phyloP scores from a whole-genome alignment of 2,888 invertebrate genomes.

The Sphaerophoria taeniata region DNA sequence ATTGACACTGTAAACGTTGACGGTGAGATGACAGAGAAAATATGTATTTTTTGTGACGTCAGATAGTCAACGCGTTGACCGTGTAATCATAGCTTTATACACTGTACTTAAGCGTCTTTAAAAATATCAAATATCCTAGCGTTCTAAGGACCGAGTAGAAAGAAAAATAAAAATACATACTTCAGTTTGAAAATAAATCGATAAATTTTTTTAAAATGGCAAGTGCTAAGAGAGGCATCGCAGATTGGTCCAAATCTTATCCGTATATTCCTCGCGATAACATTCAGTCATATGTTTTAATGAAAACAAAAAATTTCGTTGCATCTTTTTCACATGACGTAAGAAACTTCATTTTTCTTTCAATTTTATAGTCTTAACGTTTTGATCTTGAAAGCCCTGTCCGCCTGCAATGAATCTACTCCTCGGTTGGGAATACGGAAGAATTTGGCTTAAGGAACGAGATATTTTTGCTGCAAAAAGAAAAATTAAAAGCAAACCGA shows the following conservation, averaged over 20 bases:
- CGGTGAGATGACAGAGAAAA: too few species aligned
- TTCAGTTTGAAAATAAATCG: not conserved
- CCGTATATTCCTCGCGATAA: slow-evolving; percentile 38
- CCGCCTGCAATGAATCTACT: slow-evolving; percentile 47
- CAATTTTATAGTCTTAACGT: not conserved
- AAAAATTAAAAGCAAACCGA: slow-evolving; percentile 32
- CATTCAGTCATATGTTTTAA: slow-evolving; percentile 8
- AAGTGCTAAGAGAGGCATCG: slow-evolving; percentile 15
- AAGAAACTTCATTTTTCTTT: not conserved
- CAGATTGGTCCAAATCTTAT: slow-evolving; percentile 59
- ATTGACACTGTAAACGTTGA: too few species aligned
- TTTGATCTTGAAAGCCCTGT: not conserved
- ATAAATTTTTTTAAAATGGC: slow-evolving; percentile 19
- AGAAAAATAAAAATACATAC: too few species aligned
- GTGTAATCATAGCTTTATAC: too few species aligned
- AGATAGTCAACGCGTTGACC: too few species aligned
- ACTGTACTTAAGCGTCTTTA: too few species aligned
- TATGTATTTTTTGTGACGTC: too few species aligned
- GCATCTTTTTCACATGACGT: slow-evolving; percentile 31
- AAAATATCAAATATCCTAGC: too few species aligned
- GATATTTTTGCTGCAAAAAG: slow-evolving; percentile 39
- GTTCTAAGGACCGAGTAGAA: too few species aligned
- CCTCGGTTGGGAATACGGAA: slow-evolving; percentile 58
- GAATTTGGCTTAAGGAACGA: slow-evolving; percentile 57
- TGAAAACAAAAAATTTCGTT: slow-evolving; percentile 24